Conservation (phyloP, 2,113 vertebrate species). For the Ovibos moschatus region DNA sequence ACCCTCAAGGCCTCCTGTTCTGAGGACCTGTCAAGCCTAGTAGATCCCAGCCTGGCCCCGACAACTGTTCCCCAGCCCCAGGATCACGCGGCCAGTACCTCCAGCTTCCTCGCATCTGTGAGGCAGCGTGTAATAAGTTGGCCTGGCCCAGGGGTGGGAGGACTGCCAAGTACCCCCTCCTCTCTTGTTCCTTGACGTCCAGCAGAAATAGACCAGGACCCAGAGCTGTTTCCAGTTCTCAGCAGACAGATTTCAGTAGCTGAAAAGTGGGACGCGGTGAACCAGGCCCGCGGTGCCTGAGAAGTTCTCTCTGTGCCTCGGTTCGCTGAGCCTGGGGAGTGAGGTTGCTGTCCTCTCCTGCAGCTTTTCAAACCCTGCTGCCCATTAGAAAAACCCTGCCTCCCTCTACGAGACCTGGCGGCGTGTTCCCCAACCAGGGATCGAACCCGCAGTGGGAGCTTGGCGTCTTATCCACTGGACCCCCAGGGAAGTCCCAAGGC, state of each 20-base stretch:
- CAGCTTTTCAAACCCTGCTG: not conserved
- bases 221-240: not conserved
- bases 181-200: not conserved
- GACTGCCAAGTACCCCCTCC: rapidly evolving
- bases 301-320: not conserved
- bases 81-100: not conserved
- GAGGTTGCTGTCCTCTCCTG: not conserved
- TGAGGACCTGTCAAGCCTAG: not conserved
- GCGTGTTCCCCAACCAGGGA: not conserved
- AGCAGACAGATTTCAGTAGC: not conserved
- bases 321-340: rapidly evolving
- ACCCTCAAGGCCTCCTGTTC: not conserved
- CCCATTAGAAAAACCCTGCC: not conserved
- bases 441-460: not conserved
- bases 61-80: not conserved
- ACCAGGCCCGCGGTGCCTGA: rapidly evolving
- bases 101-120: rapidly evolving
- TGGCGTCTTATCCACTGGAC: not conserved
- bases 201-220: not conserved
- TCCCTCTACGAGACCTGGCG: not conserved
- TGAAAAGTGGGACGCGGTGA: not conserved
- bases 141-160: not conserved
- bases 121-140: not conserved
- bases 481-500: not conserved
- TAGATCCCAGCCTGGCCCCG: not conserved